phyloP scores from a whole-genome alignment of 2,113 vertebrate genomes.

The Symphodus melops region DNA sequence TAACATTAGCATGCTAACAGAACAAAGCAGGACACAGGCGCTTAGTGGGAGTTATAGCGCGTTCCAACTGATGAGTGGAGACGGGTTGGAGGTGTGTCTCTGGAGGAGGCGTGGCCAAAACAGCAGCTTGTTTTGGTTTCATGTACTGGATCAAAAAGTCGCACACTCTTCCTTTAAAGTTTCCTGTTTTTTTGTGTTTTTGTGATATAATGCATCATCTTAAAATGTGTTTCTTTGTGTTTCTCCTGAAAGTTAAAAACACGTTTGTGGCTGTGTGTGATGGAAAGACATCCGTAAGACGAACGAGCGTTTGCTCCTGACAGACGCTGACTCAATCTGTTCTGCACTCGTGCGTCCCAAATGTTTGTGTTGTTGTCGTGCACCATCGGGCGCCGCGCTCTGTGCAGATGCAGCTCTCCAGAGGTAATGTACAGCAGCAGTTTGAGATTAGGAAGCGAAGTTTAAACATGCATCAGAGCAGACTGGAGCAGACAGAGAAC shows the following conservation, averaged over 20 bases:
- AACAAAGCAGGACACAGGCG: too few species aligned
- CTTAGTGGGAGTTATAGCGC: too few species aligned
- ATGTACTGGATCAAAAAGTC: too few species aligned
- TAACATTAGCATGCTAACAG: too few species aligned
- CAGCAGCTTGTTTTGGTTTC: too few species aligned
- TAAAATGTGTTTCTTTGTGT: too few species aligned
- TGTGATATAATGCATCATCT: too few species aligned
- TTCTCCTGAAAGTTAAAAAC: not conserved
- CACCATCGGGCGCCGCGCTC: conserved; percentile 17
- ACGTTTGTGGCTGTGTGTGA: not conserved
- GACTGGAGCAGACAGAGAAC: not conserved
- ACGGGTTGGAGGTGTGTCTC: too few species aligned
- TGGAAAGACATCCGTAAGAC: conserved; percentile 3
- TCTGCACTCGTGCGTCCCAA: conserved; percentile 39
- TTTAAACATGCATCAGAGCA: not conserved
- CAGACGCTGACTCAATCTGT: conserved; percentile 42
- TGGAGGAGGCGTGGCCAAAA: too few species aligned
- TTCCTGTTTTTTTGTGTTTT: too few species aligned
- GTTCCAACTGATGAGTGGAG: too few species aligned
- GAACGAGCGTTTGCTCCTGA: conserved; percentile 27
- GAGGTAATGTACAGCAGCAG: conserved; percentile 42
- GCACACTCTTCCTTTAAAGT: too few species aligned
- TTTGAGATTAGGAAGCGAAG: not conserved
- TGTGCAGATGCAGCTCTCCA: conserved; percentile 11
- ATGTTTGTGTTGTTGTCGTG: conserved; percentile 34